A percentile compares a stretch with the other conserved stretches of the same genome.
These are phyloP conservation scores for Solea solea DNA, from an alignment of 2,113 vertebrate species.

Conservation along the genomic window DNA sequence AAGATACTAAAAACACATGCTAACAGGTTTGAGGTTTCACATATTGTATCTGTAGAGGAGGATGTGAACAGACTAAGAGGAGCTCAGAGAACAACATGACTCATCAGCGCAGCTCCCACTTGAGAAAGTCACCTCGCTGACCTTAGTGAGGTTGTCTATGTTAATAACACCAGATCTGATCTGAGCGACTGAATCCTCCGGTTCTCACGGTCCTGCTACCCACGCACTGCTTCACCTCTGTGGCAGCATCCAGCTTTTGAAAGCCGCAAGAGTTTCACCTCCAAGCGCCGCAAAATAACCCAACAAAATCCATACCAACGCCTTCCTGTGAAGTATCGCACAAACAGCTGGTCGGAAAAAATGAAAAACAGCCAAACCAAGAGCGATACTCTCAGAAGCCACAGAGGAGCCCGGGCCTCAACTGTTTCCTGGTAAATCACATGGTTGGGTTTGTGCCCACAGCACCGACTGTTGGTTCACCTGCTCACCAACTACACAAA, in stretches of 20 bases:
- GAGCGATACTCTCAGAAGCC: slow-evolving; percentile 14
- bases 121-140: not conserved
- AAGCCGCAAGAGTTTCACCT: slow-evolving; percentile 88
- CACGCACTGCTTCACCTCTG: slow-evolving; percentile 29
- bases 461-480: slow-evolving; percentile 38
- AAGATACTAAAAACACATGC: too few species aligned
- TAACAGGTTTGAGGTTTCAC: too few species aligned
- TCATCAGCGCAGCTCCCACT: not conserved
- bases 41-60: not conserved
- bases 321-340: slow-evolving; percentile 1
- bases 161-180: slow-evolving; percentile 5
- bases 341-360: slow-evolving; percentile 24
- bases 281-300: slow-evolving; percentile 80
- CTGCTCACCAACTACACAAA: slow-evolving; percentile 11
- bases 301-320: slow-evolving; percentile 60
- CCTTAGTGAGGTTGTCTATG: not conserved
- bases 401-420: not conserved
- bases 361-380: slow-evolving; percentile 24
- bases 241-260: slow-evolving; percentile 31
- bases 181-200: not conserved
- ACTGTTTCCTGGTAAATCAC: slow-evolving; percentile 42
- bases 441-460: slow-evolving; percentile 40
- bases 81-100: slow-evolving; percentile 10
- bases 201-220: slow-evolving; percentile 24
- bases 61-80: not conserved